Evolutionary conservation across 1,140 invertebrate species (phyloP).

Genomic region (Leptinotarsa lineolata): DNA sequence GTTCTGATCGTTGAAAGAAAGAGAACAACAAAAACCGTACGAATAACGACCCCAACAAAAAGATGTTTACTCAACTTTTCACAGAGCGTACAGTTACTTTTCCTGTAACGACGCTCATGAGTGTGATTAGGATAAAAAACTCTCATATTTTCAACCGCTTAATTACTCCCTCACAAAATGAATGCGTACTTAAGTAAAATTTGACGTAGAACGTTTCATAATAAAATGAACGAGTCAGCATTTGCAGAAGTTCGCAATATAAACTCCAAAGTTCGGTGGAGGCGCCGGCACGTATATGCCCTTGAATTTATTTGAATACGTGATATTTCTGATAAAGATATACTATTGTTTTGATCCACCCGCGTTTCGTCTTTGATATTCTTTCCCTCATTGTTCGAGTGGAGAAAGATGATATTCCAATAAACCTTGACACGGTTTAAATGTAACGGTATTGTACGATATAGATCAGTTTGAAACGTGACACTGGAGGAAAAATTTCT

Average conservation of each 20-base stretch:
- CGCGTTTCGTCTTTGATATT: not conserved
- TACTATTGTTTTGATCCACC: slow-evolving; percentile 2
- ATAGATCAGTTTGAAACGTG: too few relatives aligned
- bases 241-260: not conserved
- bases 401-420: not conserved
- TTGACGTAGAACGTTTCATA: slow-evolving; percentile 1
- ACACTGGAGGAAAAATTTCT: too few relatives aligned
- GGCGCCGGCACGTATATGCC: not conserved
- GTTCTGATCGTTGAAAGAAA: too few relatives aligned
- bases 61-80: not conserved
- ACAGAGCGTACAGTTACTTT: not conserved
- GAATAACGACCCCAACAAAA: not conserved
- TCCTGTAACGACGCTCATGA: slow-evolving; percentile 1
- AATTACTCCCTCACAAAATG: not conserved
- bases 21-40: not conserved
- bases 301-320: slow-evolving; percentile 6
- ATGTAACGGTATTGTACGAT: not conserved
- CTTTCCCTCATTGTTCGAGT: not conserved
- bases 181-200: slow-evolving; percentile 8
- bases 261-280: slow-evolving; percentile 1
- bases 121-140: slow-evolving; percentile 6
- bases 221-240: slow-evolving; percentile 6
- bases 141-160: slow-evolving; percentile 6
- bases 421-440: not conserved
- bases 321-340: slow-evolving; percentile 9